These are phyloP conservation scores for Battus philenor DNA, from an alignment of 1,140 invertebrate genomes.

Conservation along the genomic window DNA sequence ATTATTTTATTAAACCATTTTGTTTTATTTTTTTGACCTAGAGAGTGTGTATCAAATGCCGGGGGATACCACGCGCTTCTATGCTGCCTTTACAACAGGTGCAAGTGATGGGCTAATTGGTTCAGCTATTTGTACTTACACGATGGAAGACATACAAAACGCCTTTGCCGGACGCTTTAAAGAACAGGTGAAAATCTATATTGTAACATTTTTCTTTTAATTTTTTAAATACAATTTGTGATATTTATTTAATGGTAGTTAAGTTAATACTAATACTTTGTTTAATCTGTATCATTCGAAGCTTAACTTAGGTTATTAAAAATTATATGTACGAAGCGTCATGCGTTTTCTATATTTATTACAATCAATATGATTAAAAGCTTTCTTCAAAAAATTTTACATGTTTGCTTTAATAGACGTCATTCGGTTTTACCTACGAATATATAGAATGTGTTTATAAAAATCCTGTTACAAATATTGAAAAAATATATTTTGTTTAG, in stretches of 20 bases:
- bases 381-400: no score
- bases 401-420: no score
- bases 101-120: slow-evolving; percentile 91
- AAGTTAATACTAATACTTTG: no score
- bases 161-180: slow-evolving; percentile 94
- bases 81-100: slow-evolving; percentile 92
- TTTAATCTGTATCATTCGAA: no score
- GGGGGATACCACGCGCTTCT: slow-evolving; percentile 87
- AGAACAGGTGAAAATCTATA: slow-evolving; percentile 77
- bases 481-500: slow-evolving; percentile 63
- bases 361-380: no score
- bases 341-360: no score
- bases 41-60: slow-evolving; percentile 91
- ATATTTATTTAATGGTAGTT: no score
- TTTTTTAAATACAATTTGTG: no score
- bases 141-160: slow-evolving; percentile 87
- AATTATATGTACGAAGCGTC: no score
- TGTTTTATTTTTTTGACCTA: slow-evolving; percentile 46
- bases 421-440: no score
- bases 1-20: no score
- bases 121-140: slow-evolving; percentile 93
- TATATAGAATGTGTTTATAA: neutral
- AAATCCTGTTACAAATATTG: neutral
- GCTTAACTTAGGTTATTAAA: no score
- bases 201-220: slow-evolving; percentile 11